Base-by-base conservation (phyloP, 1,140 invertebrate species). In the Drosophila tristis region DNA sequence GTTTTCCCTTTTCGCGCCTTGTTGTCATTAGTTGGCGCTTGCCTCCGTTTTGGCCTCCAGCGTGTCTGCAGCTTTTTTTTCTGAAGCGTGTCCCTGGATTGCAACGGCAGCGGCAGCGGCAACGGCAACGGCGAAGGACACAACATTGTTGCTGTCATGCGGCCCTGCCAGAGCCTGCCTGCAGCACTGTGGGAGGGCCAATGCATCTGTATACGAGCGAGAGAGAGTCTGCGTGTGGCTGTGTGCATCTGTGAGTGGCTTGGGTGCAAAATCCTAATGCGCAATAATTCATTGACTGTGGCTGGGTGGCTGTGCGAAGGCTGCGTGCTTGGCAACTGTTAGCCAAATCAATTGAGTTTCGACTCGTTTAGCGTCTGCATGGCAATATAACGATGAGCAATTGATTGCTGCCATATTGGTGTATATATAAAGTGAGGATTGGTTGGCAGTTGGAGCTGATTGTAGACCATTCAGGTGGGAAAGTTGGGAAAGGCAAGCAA, bases 201-300 rank as follows among this genome's bases (percentile, higher is more conserved):
- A 13, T 39, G 35, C 35, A 39, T 39, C 35, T 39, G 35, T 39
- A 13, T 39, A 4, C 9, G 35, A 39, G 4, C 1, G 26, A 6
- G 26, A 6, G 26, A 39, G 35, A 39, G 11, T 39, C 35, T 39
- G 35, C 13, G 31, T 11, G 31, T 35, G 31, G 31, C 31, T 35
- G 42, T 15, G n/a, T 35, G 48, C 63, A 23, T 63, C 42, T 71
- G 65, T 23, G 8, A 11, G 31, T 72, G 49, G 50, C 8, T 56
- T 54, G 31, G 58, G 51, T 42, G 55, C 63, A 57, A 56, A 72
- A 87, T 63, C 71, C 70, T 67, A 76, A 64, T 79, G 78, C 84
- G 75, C 75, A 82, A 61, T 87, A 87, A 89, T 77, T 87, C 79
- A 87, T 79, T 84, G 65, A 20, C 42, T 39, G 35, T 5, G 11